These are phyloP conservation scores for Sebastes matsubarae DNA, from an alignment of 2,797 vertebrate genomes.

Conservation along the genomic window DNA sequence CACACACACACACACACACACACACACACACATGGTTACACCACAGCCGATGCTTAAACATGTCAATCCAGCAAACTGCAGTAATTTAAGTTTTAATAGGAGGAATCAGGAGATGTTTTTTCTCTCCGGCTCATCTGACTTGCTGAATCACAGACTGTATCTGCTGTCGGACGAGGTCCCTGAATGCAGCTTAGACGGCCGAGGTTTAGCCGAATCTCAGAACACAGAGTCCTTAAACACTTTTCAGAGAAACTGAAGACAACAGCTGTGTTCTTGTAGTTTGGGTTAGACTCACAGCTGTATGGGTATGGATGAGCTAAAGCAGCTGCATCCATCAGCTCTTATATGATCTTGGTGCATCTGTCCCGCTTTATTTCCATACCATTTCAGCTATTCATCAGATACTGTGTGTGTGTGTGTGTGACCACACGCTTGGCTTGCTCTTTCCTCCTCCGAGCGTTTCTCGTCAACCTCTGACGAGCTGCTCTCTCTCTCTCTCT, in stretches of 20 bases:
- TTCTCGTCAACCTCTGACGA: slow-evolving; percentile 39
- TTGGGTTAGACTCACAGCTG: background rate
- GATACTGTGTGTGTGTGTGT: slow-evolving; percentile 10
- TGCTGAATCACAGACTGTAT: background rate
- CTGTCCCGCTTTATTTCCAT: slow-evolving; percentile 47
- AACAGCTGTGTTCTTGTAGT: too few species aligned
- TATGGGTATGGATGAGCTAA: background rate
- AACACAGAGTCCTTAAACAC: background rate
- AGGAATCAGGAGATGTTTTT: too few species aligned
- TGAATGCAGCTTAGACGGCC: background rate
- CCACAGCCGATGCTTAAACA: too few species aligned
- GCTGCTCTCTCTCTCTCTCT: background rate
- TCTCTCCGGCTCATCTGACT: rapidly evolving
- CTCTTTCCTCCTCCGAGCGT: slow-evolving; percentile 40
- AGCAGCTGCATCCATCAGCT: background rate
- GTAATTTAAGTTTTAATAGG: too few species aligned
- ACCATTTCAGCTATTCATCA: slow-evolving; percentile 54
- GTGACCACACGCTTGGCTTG: slow-evolving; percentile 40
- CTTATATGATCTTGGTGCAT: background rate
- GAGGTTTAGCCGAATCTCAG: too few species aligned
- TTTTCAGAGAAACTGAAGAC: too few species aligned
- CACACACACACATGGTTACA: background rate
- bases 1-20: background rate
- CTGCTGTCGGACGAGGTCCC: background rate
- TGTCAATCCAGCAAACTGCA: too few species aligned